A percentile compares a stretch with the other conserved stretches of the same genome.
Conservation (phyloP, 2,888 invertebrate genomes). For the Aspidiotus destructor region DNA sequence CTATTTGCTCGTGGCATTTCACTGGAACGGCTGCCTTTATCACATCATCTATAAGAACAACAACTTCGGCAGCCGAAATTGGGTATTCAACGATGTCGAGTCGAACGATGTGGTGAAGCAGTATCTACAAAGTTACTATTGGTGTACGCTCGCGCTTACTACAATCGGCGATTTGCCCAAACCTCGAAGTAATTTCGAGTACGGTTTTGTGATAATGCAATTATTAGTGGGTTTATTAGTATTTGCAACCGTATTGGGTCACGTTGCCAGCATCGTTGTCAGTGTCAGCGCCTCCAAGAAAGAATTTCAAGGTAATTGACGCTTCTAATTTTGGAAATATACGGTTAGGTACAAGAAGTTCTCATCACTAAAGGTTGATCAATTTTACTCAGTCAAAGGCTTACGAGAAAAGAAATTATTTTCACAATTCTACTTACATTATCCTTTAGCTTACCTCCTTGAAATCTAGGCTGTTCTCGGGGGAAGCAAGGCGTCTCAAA, state of each 20-base stretch:
- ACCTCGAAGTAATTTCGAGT: conserved; percentile 87
- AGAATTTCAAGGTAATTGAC: conserved; percentile 83
- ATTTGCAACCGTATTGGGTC: conserved; percentile 92
- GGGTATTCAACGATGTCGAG: conserved; percentile 80
- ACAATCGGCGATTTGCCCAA: conserved; percentile 87
- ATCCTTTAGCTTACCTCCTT: no score
- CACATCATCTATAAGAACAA: conserved; percentile 93
- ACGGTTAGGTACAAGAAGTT: neutral
- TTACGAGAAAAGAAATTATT: no score
- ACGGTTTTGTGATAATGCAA: conserved; percentile 89
- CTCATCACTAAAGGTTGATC: no score
- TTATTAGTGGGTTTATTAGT: conserved; percentile 86
- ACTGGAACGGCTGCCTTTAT: conserved; percentile 99
- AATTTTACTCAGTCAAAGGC: no score
- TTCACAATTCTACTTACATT: no score
- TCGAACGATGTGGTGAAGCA: conserved; percentile 73
- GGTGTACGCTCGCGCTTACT: conserved; percentile 92
- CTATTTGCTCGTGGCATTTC: conserved; percentile 95
- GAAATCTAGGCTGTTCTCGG: no score
- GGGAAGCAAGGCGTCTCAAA: no score
- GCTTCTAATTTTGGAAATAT: neutral
- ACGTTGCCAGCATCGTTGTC: conserved; percentile 96
- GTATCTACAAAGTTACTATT: conserved; percentile 95
- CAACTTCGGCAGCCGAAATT: conserved; percentile 85
- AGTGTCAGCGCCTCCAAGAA: conserved; percentile 93